Evolutionary conservation across 2,888 invertebrate genomes (phyloP).

Genomic region (Chaetoderma sp.): DNA sequence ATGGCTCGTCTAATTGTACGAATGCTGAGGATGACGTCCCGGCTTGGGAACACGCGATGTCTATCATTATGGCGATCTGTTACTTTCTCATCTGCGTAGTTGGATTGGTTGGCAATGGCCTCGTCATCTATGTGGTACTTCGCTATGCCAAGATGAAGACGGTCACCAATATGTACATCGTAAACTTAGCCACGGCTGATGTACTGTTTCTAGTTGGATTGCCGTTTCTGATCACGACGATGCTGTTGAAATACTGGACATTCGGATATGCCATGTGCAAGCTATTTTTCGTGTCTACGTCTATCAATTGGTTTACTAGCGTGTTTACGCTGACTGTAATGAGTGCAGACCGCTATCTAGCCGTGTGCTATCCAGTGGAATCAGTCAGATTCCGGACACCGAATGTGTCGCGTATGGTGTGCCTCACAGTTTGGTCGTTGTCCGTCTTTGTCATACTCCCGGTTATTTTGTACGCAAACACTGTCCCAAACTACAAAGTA

Average conservation of each 20-base stretch:
- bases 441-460: constrained; percentile 70
- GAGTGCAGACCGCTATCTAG: constrained; percentile 70
- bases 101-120: constrained; percentile 68
- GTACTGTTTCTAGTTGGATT: constrained; percentile 67
- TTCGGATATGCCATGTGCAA: constrained; percentile 69
- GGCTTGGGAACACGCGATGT: constrained; percentile 7
- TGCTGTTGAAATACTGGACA: constrained; percentile 62
- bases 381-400: constrained; percentile 63
- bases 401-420: constrained; percentile 62
- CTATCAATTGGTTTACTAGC: constrained; percentile 69
- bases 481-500: constrained; percentile 40
- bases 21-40: background rate
- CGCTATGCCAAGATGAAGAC: constrained; percentile 69
- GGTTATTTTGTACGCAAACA: constrained; percentile 67
- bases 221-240: constrained; percentile 65
- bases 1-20: background rate
- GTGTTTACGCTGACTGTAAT: constrained; percentile 69
- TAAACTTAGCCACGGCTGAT: constrained; percentile 70
- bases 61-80: constrained; percentile 44
- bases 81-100: constrained; percentile 51
- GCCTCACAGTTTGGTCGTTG: constrained; percentile 66
- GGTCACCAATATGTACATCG: constrained; percentile 70
- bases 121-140: constrained; percentile 67
- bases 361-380: constrained; percentile 69
- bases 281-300: constrained; percentile 67